A percentile compares a stretch with the other conserved stretches of the same genome.
phyloP scores from a whole-genome alignment of 2,888 invertebrate genomes.

The Sarcophaga carnaria region DNA sequence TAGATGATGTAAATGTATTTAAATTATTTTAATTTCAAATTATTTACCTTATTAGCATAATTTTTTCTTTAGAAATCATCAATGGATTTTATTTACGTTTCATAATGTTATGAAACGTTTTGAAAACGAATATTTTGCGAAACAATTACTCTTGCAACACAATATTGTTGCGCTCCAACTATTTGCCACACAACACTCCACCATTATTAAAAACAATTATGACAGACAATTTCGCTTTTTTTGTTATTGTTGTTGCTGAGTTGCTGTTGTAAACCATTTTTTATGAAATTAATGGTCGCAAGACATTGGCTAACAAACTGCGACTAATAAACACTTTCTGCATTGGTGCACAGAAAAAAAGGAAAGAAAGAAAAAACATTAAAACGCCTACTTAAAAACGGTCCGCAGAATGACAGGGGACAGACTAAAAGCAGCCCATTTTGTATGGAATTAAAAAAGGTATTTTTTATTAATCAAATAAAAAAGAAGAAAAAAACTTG shows the following conservation, averaged over 20 bases:
- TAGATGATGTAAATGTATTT: too few species aligned
- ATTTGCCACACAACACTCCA: conserved; percentile 42
- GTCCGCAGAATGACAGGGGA: conserved; percentile 25
- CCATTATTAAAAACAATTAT: conserved; percentile 63
- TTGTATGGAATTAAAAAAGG: conserved; percentile 44
- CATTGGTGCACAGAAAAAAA: conserved; percentile 62
- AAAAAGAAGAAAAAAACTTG: conserved; percentile 38
- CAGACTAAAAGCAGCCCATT: conserved; percentile 28
- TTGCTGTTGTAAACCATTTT: not conserved
- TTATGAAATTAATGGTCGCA: conserved; percentile 43
- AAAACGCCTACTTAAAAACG: conserved; percentile 61
- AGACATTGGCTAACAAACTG: conserved; percentile 65
- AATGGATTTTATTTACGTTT: not conserved
- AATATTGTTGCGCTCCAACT: conserved; percentile 50
- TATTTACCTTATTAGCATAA: not conserved
- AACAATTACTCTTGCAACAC: conserved; percentile 34
- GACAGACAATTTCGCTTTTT: conserved; percentile 37
- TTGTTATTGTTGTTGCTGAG: not conserved
- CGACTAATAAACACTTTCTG: conserved; percentile 69
- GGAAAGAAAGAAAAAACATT: not conserved
- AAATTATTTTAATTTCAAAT: not conserved
- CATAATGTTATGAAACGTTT: not conserved
- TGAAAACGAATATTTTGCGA: not conserved
- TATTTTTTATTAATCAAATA: not conserved
- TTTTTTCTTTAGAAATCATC: not conserved